Conservation (phyloP, 1,140 invertebrate species). For the Bombus polaris region DNA sequence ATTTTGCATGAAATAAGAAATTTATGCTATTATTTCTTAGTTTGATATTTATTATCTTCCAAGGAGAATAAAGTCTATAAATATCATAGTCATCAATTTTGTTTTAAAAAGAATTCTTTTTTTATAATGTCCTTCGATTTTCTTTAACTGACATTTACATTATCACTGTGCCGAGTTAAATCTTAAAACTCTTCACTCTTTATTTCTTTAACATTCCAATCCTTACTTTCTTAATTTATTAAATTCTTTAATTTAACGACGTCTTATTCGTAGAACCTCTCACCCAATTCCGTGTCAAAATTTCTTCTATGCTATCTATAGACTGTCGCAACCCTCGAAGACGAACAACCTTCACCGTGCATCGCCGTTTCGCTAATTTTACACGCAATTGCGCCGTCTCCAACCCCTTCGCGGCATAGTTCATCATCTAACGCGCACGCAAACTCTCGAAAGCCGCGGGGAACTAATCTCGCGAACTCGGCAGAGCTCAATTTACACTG, state of each 20-base stretch:
- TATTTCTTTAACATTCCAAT: too few relatives aligned
- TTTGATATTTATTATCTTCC: neutral
- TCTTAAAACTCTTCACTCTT: too few relatives aligned
- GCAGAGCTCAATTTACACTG: constrained; percentile 22
- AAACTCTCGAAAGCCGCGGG: constrained; percentile 8
- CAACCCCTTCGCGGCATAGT: neutral
- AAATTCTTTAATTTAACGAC: neutral
- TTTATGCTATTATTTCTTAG: neutral
- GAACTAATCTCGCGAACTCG: neutral
- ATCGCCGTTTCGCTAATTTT: constrained; percentile 1
- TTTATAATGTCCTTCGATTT: neutral
- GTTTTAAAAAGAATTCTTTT: neutral
- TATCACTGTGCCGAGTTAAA: neutral
- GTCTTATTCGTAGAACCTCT: neutral
- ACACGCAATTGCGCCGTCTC: neutral
- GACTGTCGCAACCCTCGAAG: neutral
- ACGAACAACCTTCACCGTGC: neutral
- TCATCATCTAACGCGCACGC: neutral
- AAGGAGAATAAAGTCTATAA: neutral
- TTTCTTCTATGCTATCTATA: neutral
- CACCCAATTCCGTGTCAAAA: neutral
- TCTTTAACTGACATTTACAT: neutral
- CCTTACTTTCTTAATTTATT: too few relatives aligned
- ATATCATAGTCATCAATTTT: neutral
- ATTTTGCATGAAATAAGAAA: neutral